These are phyloP conservation scores for Lordiphosa collinella DNA, from an alignment of 1,140 invertebrate genomes.

Conservation along the genomic window DNA sequence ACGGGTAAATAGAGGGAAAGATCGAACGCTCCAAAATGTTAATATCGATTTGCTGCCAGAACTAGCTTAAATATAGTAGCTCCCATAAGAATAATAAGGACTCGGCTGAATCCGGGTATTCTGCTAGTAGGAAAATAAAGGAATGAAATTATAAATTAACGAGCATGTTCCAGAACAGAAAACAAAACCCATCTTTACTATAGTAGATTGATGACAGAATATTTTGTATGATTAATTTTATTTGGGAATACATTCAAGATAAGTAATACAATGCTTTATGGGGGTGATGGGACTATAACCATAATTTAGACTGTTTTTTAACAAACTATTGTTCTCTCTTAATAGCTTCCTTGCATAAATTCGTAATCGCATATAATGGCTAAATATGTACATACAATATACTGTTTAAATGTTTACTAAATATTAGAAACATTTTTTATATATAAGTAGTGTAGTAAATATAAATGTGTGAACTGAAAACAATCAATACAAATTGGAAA, in stretches of 20 bases:
- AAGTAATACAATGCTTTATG: slow-evolving; percentile 19
- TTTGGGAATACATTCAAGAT: slow-evolving; percentile 12
- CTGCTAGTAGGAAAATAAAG: too few relatives aligned
- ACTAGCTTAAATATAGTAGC: too few relatives aligned
- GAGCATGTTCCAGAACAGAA: too few relatives aligned
- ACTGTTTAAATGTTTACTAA: background rate
- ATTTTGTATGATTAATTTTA: background rate
- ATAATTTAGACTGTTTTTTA: background rate
- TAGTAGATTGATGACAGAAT: too few relatives aligned
- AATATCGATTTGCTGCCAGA: too few relatives aligned
- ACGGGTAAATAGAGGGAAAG: too few relatives aligned
- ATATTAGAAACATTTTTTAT: slow-evolving; percentile 11
- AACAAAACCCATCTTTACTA: too few relatives aligned
- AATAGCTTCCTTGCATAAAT: slow-evolving; percentile 35
- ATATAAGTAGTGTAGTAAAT: slow-evolving; percentile 2
- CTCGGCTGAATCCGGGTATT: too few relatives aligned
- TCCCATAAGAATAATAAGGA: too few relatives aligned
- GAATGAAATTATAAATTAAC: too few relatives aligned
- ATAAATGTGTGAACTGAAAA: background rate
- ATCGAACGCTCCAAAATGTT: too few relatives aligned
- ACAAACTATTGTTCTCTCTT: slow-evolving; percentile 1
- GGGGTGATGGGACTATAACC: background rate
- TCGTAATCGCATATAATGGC: slow-evolving; percentile 27
- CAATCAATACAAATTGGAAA: too few relatives aligned
- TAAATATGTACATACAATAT: slow-evolving; percentile 6